Evolutionary conservation across 1,140 invertebrate genomes (phyloP), one percentile per base, ranked within the genome.

Genomic region (Zaprionus camerounensis): DNA sequence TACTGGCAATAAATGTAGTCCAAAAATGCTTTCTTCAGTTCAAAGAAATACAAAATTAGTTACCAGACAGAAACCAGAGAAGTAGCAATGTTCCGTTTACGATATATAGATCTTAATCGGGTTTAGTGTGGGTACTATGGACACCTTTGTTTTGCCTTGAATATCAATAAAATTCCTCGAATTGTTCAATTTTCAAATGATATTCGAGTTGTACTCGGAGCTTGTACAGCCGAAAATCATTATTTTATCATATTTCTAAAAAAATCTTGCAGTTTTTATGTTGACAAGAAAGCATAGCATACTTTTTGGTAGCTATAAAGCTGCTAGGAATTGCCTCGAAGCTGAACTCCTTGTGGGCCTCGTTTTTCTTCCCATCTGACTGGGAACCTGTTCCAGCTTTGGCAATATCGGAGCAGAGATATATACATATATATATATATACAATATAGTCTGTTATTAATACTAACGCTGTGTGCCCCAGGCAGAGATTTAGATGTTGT

Each of bases 401-500:
- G 9, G 7, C 9, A 11, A 3, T 34, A 34, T 11, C 31, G 31
- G 31, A 34, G 11, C 31, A 34, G 31, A 34, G 31, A 34, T 34
- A 11, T n/a, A n/a, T n/a, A n/a, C n/a, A n/a, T n/a, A n/a, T n/a
- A n/a, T 31, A 11, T 9, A 31, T 31, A 31, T 5, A 5, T 22
- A 22, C 1, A 22, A 31, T 31, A 34, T 34, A 34, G 31, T 11
- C 24, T 26, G 24, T 26, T 26, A 31, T 31, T 31, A 31, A 31
- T 31, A n/a, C 38, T 41, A 41, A n/a, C n/a, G 13, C 1, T 41
- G 38, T 41, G 11, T 51, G 20, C 17, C 24, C 17, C 24, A 55
- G 49, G 46, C 28, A 61, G 51, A 31, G 12, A 72, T 59, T 36
- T 41, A 28, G 46, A 34, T 13, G 46, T 5, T 51, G 49, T 55